Conservation (phyloP, 1,140 invertebrate species). For the Papilio polyxenes region DNA sequence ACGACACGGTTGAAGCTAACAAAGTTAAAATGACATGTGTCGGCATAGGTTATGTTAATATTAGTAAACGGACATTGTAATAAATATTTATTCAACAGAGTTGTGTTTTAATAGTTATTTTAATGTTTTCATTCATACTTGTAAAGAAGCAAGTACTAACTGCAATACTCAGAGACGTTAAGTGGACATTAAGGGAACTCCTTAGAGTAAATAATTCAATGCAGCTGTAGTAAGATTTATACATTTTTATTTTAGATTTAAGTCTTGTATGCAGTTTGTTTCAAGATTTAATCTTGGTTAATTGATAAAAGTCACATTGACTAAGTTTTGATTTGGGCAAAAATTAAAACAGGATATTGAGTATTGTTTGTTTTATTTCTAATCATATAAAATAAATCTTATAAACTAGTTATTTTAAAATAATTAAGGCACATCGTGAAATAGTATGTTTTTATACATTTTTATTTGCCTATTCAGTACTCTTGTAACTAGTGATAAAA, state of each 20-base stretch:
- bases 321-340: background rate
- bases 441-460: slow-evolving; percentile 44
- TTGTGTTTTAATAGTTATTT: background rate
- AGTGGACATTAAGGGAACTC: too few relatives aligned
- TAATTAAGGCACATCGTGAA: slow-evolving; percentile 75
- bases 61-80: slow-evolving; percentile 91
- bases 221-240: too few relatives aligned
- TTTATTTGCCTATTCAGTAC: slow-evolving; percentile 39
- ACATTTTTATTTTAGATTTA: too few relatives aligned
- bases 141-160: too few relatives aligned
- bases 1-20: slow-evolving; percentile 80
- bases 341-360: slow-evolving; percentile 42
- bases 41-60: slow-evolving; percentile 96
- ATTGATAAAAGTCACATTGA: too few relatives aligned
- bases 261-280: too few relatives aligned
- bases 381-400: slow-evolving; percentile 64
- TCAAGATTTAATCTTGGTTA: too few relatives aligned
- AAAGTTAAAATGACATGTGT: slow-evolving; percentile 95
- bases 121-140: too few relatives aligned
- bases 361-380: slow-evolving; percentile 55
- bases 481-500: slow-evolving; percentile 37
- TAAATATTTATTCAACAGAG: slow-evolving; percentile 42
- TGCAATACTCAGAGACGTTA: too few relatives aligned
- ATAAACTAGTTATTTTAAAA: slow-evolving; percentile 65
- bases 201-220: too few relatives aligned